Evolutionary conservation across 35 echinoderm and acorn worm species (phyloP), one percentile per base, ranked within the genome.

Genomic region (Heliocidaris erythrogramma): DNA sequence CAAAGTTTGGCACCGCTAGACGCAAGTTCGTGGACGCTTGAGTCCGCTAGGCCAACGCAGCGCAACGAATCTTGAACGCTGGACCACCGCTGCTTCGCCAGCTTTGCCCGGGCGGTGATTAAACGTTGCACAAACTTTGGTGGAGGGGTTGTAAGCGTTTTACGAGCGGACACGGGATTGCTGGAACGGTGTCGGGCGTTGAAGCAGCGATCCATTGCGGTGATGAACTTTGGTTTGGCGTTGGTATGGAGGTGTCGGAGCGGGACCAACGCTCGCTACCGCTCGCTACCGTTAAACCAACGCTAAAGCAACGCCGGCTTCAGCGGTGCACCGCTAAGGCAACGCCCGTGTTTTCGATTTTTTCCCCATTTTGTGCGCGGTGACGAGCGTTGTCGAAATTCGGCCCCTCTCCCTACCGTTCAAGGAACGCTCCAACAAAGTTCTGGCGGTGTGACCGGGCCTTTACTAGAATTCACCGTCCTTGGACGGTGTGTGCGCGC

Each of bases 311-410:
- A 89, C 31, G 87, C 87, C 32, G 30, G 30, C 87, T 89, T 89
- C 87, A 89, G 87, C 87, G 87, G 30, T 89, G 47, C 87, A 89
- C 87, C 87, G 87, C 87, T 89, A 89, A 89, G 87, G 87, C 87
- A 89, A 89, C 87, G 87, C 31, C 87, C 87, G 32, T 89, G 87
- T 89, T 89, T 89, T 89, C 87, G 87, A 89, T 89, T 89, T 89
- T 13, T 86, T 86, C 29, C 85, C 85, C 85, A 86, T 86, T 86
- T 86, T 86, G 85, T 86, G 85, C 85, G 11, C 86, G 86, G 86
- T 88, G 86, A 88, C 86, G 86, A 88, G 86, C 86, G 86, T 88
- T 88, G 86, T 88, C 86, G 86, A 88, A 88, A 88, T 88, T 88
- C 86, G 86, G 86, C 86, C 86, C 86, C 86, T 88, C 86, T 88